phyloP scores from a whole-genome alignment of 2,888 invertebrate species.

The Macrosiphum euphorbiae region DNA sequence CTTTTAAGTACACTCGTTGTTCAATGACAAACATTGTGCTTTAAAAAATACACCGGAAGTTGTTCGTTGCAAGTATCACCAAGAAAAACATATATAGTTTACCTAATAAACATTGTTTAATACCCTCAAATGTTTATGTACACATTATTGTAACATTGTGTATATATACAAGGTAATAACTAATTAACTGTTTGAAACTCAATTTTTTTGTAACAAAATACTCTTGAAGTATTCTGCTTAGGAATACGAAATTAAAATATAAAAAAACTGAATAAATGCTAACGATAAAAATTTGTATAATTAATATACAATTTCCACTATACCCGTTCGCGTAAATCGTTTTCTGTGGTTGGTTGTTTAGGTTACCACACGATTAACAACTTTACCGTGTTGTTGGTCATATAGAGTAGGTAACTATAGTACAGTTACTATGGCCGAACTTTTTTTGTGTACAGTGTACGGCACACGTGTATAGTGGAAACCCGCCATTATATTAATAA shows the following conservation, averaged over 20 bases:
- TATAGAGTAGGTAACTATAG: too few relatives aligned
- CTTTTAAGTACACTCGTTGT: background rate
- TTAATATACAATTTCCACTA: background rate
- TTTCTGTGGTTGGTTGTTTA: too few relatives aligned
- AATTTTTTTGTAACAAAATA: too few relatives aligned
- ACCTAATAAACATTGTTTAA: background rate
- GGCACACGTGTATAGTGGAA: too few relatives aligned
- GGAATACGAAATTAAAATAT: background rate
- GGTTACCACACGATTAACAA: too few relatives aligned
- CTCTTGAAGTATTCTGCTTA: background rate
- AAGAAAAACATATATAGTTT: background rate
- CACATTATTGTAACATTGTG: too few relatives aligned
- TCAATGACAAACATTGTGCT: background rate
- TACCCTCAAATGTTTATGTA: background rate
- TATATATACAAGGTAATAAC: background rate
- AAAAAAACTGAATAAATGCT: background rate
- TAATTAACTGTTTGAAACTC: too few relatives aligned
- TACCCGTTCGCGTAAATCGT: too few relatives aligned
- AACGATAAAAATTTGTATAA: background rate
- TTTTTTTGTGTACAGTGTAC: too few relatives aligned
- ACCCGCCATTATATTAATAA: background rate
- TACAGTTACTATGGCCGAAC: too few relatives aligned
- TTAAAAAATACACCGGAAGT: background rate
- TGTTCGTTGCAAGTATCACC: background rate
- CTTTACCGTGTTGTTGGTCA: too few relatives aligned